Conservation (phyloP, 2,797 vertebrate genomes). For the Pempheris klunzingeri region DNA sequence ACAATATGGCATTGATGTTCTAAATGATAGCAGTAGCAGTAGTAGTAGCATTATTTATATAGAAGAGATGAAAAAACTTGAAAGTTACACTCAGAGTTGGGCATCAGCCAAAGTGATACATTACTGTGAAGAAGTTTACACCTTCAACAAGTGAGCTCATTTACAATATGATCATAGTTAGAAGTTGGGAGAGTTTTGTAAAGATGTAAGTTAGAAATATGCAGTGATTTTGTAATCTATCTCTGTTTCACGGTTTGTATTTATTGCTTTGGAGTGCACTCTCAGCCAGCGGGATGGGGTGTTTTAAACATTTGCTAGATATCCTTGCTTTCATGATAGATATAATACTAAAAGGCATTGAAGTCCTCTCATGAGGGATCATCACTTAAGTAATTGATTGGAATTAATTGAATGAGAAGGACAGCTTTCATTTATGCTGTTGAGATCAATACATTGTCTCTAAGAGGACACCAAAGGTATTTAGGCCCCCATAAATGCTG, state of each 20-base stretch:
- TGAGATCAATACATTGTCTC: conserved; percentile 8
- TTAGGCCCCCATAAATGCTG: not conserved
- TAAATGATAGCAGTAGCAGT: not conserved
- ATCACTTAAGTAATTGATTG: not conserved
- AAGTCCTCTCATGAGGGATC: not conserved
- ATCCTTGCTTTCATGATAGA: not conserved
- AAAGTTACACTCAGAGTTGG: too few relatives aligned
- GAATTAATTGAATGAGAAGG: conserved; percentile 10
- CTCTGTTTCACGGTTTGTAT: not conserved
- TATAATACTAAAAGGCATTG: conserved; percentile 2
- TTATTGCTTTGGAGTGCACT: not conserved
- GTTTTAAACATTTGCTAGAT: not conserved
- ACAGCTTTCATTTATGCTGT: not conserved
- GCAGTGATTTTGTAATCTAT: conserved; percentile 1
- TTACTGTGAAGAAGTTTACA: not conserved
- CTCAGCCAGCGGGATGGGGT: too few relatives aligned
- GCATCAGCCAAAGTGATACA: not conserved
- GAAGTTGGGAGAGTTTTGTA: not conserved
- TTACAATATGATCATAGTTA: not conserved
- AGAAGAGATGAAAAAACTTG: too few relatives aligned
- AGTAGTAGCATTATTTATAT: too few relatives aligned
- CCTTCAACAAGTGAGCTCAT: not conserved
- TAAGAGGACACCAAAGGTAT: not conserved
- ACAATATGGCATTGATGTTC: too few relatives aligned
- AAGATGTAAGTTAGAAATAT: not conserved